phyloP scores from a whole-genome alignment of 2,888 invertebrate species.

The Drosophila eohydei region DNA sequence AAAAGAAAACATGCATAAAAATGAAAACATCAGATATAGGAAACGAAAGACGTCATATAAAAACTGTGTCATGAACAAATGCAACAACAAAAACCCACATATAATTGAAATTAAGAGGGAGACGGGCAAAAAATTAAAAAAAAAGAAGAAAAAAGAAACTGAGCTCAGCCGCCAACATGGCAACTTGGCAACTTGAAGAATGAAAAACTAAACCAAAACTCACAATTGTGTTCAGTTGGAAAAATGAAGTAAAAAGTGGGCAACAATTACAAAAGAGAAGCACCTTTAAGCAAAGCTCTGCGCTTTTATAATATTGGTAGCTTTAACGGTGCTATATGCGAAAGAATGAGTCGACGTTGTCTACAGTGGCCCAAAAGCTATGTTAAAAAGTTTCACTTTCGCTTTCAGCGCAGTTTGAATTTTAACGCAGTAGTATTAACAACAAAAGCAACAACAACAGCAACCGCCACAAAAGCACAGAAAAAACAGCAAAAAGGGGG shows the following conservation, averaged over 20 bases:
- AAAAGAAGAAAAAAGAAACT: conserved; percentile 8
- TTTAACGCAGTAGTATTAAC: conserved; percentile 58
- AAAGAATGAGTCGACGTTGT: conserved; percentile 60
- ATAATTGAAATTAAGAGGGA: conserved; percentile 64
- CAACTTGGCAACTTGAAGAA: conserved; percentile 61
- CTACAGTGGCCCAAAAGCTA: conserved; percentile 66
- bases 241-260: conserved; percentile 48
- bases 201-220: conserved; percentile 15
- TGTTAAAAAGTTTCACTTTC: conserved; percentile 83
- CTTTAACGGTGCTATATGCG: conserved; percentile 39
- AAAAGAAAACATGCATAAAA: not conserved
- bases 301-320: conserved; percentile 65
- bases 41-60: conserved; percentile 69
- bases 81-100: conserved; percentile 71
- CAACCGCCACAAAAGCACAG: conserved; percentile 23
- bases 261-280: conserved; percentile 58
- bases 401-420: conserved; percentile 78
- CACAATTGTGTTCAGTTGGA: conserved; percentile 47
- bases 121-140: too few species aligned
- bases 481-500: conserved; percentile 57
- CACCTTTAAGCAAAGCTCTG: conserved; percentile 50
- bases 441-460: conserved; percentile 20
- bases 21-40: conserved; percentile 46
- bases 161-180: conserved; percentile 43
- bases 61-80: conserved; percentile 83